Conservation (phyloP, 1,140 invertebrate species). For the Drosophila nigromelanica region DNA sequence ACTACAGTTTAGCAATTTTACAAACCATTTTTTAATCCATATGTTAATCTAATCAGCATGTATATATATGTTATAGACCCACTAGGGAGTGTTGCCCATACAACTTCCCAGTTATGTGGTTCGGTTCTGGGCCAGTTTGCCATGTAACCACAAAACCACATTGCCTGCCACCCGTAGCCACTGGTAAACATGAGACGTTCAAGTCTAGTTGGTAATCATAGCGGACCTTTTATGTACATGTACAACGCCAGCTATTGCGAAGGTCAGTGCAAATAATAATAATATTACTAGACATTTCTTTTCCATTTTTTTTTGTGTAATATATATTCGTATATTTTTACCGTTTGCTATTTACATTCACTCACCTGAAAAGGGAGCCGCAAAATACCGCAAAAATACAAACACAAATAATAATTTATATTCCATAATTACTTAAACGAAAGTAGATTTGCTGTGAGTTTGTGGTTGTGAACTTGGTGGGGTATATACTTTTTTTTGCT, state of each 20-base stretch:
- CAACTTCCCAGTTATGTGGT: constrained; percentile 16
- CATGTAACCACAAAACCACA: constrained; percentile 18
- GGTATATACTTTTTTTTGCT: not conserved
- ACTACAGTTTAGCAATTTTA: too few relatives aligned
- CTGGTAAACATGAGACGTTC: constrained; percentile 52
- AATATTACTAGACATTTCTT: constrained; percentile 34
- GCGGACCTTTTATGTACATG: constrained; percentile 35
- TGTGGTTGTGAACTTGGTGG: constrained; percentile 39
- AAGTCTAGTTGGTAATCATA: constrained; percentile 48
- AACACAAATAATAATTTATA: constrained; percentile 31
- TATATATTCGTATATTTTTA: constrained; percentile 14
- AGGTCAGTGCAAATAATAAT: constrained; percentile 62
- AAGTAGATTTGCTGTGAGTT: constrained; percentile 50
- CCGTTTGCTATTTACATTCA: constrained; percentile 43
- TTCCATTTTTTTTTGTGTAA: constrained; percentile 5
- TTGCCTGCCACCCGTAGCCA: constrained; percentile 40
- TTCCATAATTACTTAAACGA: constrained; percentile 55
- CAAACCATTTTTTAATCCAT: too few relatives aligned
- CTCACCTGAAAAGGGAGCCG: constrained; percentile 10
- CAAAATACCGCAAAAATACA: constrained; percentile 33
- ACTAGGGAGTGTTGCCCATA: not conserved
- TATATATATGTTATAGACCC: too few relatives aligned
- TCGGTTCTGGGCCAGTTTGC: constrained; percentile 25
- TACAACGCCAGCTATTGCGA: constrained; percentile 44
- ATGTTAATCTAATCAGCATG: too few relatives aligned